Percentiles rank a stretch among this genome's conserved stretches.
Evolutionary conservation across 2,888 invertebrate genomes (phyloP).

Genomic region (Tetheella fluctuosa): DNA sequence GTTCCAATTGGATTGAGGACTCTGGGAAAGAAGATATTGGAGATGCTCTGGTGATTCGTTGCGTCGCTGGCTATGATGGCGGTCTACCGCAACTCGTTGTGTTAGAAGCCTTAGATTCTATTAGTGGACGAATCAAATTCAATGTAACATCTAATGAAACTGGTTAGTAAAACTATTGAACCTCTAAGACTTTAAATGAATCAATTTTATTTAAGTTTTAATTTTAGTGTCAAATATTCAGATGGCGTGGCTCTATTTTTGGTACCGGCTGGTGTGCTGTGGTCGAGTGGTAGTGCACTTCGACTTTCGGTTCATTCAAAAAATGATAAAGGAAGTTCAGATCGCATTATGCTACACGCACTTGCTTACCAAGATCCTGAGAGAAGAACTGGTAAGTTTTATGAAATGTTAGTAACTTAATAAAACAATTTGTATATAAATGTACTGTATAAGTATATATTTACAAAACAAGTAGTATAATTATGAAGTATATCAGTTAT

Average conservation of each 20-base stretch:
- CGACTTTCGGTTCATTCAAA: constrained; percentile 84
- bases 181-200: not conserved
- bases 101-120: constrained; percentile 91
- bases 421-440: not conserved
- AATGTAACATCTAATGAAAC: constrained; percentile 88
- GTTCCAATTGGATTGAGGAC: constrained; percentile 80
- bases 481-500: too few species aligned
- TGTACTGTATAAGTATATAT: too few species aligned
- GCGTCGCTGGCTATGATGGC: constrained; percentile 94
- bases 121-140: constrained; percentile 86
- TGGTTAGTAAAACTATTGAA: constrained; percentile 49
- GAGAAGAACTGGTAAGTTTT: constrained; percentile 88
- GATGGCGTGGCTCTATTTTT: constrained; percentile 76
- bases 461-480: too few species aligned
- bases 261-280: constrained; percentile 85
- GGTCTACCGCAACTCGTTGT: constrained; percentile 94
- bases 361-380: constrained; percentile 94
- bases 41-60: constrained; percentile 89
- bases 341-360: constrained; percentile 91
- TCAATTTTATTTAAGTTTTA: too few species aligned
- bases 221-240: constrained; percentile 27
- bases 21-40: constrained; percentile 61
- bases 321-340: constrained; percentile 94
- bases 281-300: constrained; percentile 76
- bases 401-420: not conserved